Percentiles rank a stretch among this genome's conserved stretches.
phyloP scores from a whole-genome alignment of 2,888 invertebrate genomes.

The Brachylomia viminalis region DNA sequence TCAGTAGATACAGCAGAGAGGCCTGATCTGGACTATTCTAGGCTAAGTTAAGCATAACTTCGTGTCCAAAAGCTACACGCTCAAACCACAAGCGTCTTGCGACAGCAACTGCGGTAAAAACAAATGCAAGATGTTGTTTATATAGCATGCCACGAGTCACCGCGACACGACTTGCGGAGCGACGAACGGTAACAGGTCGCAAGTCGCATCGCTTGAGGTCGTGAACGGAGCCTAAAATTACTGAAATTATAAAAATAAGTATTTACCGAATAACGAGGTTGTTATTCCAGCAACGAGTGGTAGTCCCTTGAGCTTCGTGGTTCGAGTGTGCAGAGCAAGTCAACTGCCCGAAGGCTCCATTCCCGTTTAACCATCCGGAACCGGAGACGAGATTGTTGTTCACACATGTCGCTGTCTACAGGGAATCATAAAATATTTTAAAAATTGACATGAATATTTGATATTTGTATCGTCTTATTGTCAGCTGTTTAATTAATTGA shows the following conservation, averaged over 20 bases:
- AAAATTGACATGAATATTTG: neutral
- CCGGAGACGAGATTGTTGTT: constrained; percentile 78
- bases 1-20: neutral
- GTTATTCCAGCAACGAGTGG: constrained; percentile 32
- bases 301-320: constrained; percentile 35
- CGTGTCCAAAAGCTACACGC: neutral
- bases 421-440: neutral
- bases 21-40: neutral
- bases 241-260: neutral
- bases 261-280: constrained; percentile 41
- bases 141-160: neutral
- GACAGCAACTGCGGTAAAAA: neutral
- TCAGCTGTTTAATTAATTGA: neutral
- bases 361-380: constrained; percentile 79
- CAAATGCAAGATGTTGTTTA: neutral
- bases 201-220: neutral
- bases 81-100: neutral
- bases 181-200: neutral
- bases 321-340: constrained; percentile 83
- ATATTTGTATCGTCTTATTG: neutral
- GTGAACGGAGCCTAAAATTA: neutral
- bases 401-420: constrained; percentile 81
- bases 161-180: neutral
- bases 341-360: constrained; percentile 81
- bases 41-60: neutral